Evolutionary conservation across 2,888 invertebrate species (phyloP).

Genomic region (Drosophila quasianomalipes): DNA sequence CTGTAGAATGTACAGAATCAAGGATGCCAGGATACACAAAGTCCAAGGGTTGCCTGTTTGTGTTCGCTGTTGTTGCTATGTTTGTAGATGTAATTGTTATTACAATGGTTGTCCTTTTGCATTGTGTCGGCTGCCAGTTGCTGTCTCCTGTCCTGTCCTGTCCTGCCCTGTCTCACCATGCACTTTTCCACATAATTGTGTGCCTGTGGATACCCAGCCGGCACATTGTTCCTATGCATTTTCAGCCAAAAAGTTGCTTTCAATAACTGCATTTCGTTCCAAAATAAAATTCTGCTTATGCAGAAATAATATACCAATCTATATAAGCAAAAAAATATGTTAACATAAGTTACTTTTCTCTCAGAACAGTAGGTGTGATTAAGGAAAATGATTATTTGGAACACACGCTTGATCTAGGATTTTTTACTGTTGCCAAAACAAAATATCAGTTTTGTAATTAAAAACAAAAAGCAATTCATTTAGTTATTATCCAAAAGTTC

Average conservation of each 20-base stretch:
- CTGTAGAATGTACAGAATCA: constrained; percentile 24
- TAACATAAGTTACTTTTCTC: no score
- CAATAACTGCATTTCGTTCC: constrained; percentile 6
- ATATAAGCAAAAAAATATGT: background rate
- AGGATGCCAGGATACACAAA: constrained; percentile 28
- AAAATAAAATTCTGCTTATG: background rate
- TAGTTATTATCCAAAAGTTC: background rate
- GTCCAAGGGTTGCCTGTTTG: constrained; percentile 45
- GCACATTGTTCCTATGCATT: constrained; percentile 43
- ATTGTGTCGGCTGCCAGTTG: constrained; percentile 50
- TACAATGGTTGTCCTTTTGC: constrained; percentile 71
- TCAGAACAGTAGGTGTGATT: no score
- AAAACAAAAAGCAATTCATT: background rate
- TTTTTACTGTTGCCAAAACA: background rate
- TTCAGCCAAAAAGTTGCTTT: constrained; percentile 54
- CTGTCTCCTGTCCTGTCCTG: constrained; percentile 37
- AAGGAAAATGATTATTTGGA: background rate
- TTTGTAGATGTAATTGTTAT: constrained; percentile 76
- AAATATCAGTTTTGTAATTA: background rate
- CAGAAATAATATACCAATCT: background rate
- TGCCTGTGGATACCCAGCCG: constrained; percentile 52
- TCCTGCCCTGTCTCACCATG: constrained; percentile 48
- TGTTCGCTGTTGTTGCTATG: constrained; percentile 24
- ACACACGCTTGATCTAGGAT: background rate
- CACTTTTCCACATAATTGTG: constrained; percentile 80